Conservation (phyloP, 2,113 vertebrate genomes). For the Progne subis region DNA sequence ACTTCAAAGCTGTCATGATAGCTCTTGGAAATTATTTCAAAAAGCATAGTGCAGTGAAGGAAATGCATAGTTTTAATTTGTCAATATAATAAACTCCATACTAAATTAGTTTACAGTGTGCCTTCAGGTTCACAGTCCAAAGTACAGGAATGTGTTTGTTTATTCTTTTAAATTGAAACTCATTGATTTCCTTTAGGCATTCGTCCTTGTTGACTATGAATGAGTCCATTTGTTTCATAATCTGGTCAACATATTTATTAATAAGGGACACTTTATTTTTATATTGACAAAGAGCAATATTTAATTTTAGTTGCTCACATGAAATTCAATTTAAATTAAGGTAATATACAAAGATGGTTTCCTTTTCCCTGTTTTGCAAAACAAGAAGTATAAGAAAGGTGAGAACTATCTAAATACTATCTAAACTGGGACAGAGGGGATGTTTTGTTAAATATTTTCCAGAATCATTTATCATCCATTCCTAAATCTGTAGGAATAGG, state of each 20-base stretch:
- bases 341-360: not conserved
- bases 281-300: not conserved
- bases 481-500: not conserved
- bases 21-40: not conserved
- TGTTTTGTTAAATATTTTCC: not conserved
- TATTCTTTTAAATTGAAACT: conserved; percentile 35
- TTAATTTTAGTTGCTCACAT: not conserved
- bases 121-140: conserved; percentile 3
- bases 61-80: not conserved
- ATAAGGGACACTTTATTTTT: not conserved
- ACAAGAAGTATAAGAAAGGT: not conserved
- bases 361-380: not conserved
- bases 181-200: conserved; percentile 62
- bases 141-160: not conserved
- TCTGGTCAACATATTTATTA: not conserved
- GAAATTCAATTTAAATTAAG: not conserved
- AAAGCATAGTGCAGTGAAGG: not conserved
- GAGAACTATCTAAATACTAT: not conserved
- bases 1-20: not conserved
- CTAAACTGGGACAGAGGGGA: not conserved
- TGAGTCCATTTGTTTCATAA: not conserved
- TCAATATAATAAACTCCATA: conserved; percentile 8
- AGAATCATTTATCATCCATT: not conserved
- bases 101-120: conserved; percentile 22
- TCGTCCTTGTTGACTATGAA: not conserved